Evolutionary conservation across 2,113 vertebrate species (phyloP), one percentile per base, ranked within the genome.

Genomic region (Upupa epops): DNA sequence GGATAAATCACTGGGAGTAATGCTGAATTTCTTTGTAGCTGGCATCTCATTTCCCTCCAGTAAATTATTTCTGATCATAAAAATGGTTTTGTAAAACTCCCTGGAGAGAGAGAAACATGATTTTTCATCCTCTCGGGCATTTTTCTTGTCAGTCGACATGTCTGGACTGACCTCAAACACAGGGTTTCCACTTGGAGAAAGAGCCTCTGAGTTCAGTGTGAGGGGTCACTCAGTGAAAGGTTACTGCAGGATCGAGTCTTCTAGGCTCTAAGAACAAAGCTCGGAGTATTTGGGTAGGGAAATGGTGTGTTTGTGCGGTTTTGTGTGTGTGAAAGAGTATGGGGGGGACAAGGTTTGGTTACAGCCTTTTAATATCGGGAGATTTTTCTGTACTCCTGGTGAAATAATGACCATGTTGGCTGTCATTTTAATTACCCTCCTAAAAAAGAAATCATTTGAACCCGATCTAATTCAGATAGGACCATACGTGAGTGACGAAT

Each of bases 41-140:
- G 61, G 51, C 55, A 54, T 72, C 74, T 86, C 70, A 32, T 70
- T 95, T 93, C 88, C 66, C 86, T 86, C 75, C 74, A 76, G 42
- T 65, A 65, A 86, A 94, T 76, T 72, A 82, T 59, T 92, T 72
- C 80, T 84, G 86, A 79, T 73, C 77, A 48, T 76, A 65, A 76
- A 81, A 78, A 36, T n/a, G 71, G 86, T 89, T 84, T 59, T 54
- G 18, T 45, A 58, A 37, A 82, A 45, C 29, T 78, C 59, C 66
- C 64, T 0, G 0, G 77, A 72, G 51, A 73, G 64, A 65, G 59
- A 58, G 86, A 63, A 4, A 34, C 46, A 66, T 42, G 40, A 42
- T 90, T 90, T 94, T 92, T 93, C 66, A 79, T 85, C 63, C 42
- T 51, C 77, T 84, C 0, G 0, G 74, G 32, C 3, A 1, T 69